A percentile compares a stretch with the other conserved stretches of the same genome.
Conservation (phyloP, 2,888 invertebrate species). For the Lasioglossum calceatum region DNA sequence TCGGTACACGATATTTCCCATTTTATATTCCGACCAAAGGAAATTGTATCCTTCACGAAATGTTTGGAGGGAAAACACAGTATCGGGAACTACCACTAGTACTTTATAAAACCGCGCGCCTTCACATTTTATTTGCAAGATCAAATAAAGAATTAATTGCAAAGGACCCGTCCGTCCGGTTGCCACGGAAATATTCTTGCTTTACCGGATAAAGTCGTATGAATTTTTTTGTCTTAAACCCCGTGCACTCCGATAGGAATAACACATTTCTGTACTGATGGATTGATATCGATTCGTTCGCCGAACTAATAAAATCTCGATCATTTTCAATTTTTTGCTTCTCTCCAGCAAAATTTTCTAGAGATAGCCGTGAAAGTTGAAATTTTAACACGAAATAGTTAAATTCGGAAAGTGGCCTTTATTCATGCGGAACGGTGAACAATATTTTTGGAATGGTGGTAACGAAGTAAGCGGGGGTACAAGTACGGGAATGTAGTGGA, state of each 20-base stretch:
- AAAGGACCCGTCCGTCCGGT: background rate
- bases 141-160: background rate
- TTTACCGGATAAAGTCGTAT: background rate
- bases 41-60: background rate
- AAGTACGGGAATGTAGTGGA: too few species aligned
- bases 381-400: too few species aligned
- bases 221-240: background rate
- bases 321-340: background rate
- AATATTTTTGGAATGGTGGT: background rate
- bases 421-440: background rate
- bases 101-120: too few species aligned
- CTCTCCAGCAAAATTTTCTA: background rate
- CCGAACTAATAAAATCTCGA: background rate
- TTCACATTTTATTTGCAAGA: background rate
- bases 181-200: background rate
- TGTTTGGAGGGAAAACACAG: background rate
- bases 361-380: background rate
- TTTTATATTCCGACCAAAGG: background rate
- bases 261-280: background rate
- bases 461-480: background rate
- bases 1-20: background rate
- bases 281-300: background rate
- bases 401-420: background rate
- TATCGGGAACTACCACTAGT: background rate
- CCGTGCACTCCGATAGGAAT: background rate